Evolutionary conservation across 2,888 invertebrate species (phyloP), one percentile per base, ranked within the genome.

Genomic region (Criorhina ranunculi): DNA sequence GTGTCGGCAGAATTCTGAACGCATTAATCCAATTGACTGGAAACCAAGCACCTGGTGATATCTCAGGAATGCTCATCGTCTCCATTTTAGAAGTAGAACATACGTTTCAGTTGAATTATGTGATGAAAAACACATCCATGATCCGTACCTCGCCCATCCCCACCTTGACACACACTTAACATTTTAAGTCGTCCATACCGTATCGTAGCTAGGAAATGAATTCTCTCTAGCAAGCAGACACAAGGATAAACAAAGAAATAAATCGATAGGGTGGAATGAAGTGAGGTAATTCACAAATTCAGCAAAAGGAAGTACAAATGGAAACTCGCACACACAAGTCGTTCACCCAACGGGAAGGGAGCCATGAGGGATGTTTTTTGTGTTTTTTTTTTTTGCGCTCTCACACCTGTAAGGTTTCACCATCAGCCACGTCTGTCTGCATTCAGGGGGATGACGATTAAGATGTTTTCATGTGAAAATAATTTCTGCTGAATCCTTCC

Each of bases 201-300:
- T n/a, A n/a, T n/a, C n/a, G 24, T 24, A 24, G 24, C 24, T 24
- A 24, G 24, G 24, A 17, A 15, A 64, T 9, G 19, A 19, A 46
- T 33, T 19, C 31, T 7, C 15, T 6, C 6, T 2, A 31, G 19
- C 46, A 19, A 31, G 19, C 46, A 19, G 4, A 19, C 7, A 19
- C n/a, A 24, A n/a, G 46, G 12, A 6, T 24, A 5, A 19, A 35
- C 12, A 35, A 49, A 37, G 46, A 64, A 64, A 49, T 24, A 66
- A 66, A 12, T 37, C 51, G 37, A 66, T 51, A 15, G 66, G 19
- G 35, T 62, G 62, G 62, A 62, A 35, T 62, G 46, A 62, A 33
- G 11, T 3, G n/a, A 3, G 15, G 15, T 46, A 33, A 62, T 44
- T 46, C 19, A 46, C 9, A 31, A 46, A 46, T 62, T 31, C 17